Percentiles rank a stretch among this genome's conserved stretches.
Conservation (phyloP, 2,113 vertebrate genomes). For the Catagonus wagneri region DNA sequence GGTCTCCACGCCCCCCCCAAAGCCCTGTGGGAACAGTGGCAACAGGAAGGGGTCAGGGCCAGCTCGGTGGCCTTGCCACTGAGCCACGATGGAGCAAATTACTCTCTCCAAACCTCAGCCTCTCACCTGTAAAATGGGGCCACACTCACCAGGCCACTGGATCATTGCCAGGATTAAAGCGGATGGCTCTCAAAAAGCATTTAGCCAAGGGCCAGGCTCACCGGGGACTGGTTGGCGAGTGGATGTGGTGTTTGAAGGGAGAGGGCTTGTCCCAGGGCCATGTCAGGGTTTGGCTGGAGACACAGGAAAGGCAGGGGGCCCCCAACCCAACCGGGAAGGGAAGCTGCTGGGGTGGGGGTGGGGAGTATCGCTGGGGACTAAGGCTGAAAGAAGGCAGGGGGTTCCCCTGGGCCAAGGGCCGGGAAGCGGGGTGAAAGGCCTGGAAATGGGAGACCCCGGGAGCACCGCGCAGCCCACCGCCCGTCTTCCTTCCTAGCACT, state of each 20-base stretch:
- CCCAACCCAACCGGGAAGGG: accelerated
- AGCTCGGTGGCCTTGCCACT: accelerated
- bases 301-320: background rate
- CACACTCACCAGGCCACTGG: accelerated
- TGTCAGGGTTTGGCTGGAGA: background rate
- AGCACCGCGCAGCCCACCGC: background rate
- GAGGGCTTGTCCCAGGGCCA: background rate
- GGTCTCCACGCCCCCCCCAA: background rate
- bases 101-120: background rate
- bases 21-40: background rate
- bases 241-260: background rate
- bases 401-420: background rate
- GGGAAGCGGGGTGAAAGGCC: background rate
- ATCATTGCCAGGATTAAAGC: background rate
- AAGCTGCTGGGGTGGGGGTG: background rate
- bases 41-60: background rate
- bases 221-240: background rate
- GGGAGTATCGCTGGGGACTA: no score
- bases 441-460: background rate
- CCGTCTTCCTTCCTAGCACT: background rate
- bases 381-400: background rate
- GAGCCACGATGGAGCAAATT: background rate
- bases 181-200: background rate
- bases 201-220: background rate
- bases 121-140: background rate